Evolutionary conservation across 1,140 invertebrate species (phyloP).

Genomic region (Bicyclus anynana): DNA sequence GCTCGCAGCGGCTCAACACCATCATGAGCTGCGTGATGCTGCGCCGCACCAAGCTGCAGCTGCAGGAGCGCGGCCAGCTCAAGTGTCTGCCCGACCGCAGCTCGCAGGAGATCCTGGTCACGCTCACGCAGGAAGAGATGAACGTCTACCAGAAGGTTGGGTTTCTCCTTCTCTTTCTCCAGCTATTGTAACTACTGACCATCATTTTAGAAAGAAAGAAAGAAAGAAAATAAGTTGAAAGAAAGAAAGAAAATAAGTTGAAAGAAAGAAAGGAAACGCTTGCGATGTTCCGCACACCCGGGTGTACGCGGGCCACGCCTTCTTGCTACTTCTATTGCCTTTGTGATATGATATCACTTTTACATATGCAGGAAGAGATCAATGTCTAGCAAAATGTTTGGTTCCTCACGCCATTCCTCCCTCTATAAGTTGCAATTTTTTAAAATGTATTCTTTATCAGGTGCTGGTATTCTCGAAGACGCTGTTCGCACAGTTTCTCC

Average conservation of each 20-base stretch:
- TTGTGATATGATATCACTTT: no score
- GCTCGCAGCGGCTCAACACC: slow-evolving; percentile 84
- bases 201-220: no score
- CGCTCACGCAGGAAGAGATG: slow-evolving; percentile 84
- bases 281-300: no score
- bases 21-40: slow-evolving; percentile 90
- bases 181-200: no score
- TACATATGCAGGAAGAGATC: neutral
- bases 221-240: no score
- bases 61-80: slow-evolving; percentile 74
- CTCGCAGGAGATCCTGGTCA: slow-evolving; percentile 77
- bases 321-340: no score
- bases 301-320: no score
- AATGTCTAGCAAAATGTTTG: neutral
- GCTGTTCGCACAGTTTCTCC: slow-evolving; percentile 86
- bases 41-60: slow-evolving; percentile 89
- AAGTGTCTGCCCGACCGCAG: slow-evolving; percentile 81
- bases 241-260: no score
- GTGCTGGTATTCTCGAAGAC: slow-evolving; percentile 83
- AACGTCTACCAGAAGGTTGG: slow-evolving; percentile 86
- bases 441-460: slow-evolving; percentile 29
- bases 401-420: no score
- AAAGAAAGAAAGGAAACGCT: no score
- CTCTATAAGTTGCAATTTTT: no score
- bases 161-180: no score